Conservation (phyloP, 2,888 invertebrate genomes). For the Drosophila tripunctata region DNA sequence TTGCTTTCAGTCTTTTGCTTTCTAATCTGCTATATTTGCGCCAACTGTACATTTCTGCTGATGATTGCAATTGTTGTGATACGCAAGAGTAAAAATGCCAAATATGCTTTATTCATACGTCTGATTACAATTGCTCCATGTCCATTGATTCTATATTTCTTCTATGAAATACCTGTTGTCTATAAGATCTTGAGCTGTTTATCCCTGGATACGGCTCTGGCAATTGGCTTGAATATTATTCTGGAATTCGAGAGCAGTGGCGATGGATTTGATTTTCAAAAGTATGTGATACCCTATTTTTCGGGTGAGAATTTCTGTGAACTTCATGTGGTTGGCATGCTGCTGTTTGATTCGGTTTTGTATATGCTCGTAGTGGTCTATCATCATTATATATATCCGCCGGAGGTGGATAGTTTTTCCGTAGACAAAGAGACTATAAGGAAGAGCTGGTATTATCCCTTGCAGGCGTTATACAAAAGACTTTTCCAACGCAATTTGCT, state of each 20-base stretch:
- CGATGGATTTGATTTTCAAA: slow-evolving; percentile 6
- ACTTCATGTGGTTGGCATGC: slow-evolving; percentile 10
- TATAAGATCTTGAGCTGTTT: slow-evolving; percentile 16
- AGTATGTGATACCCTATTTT: slow-evolving; percentile 3
- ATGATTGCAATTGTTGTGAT: slow-evolving; percentile 10
- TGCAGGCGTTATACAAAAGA: background rate
- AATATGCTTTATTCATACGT: slow-evolving; percentile 9
- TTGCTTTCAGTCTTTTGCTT: slow-evolving; percentile 13
- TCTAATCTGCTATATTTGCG: slow-evolving; percentile 16
- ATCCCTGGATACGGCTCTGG: slow-evolving; percentile 20
- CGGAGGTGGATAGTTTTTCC: background rate
- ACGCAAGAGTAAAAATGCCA: background rate
- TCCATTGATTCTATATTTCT: slow-evolving; percentile 8
- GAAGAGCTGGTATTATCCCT: slow-evolving; percentile 26
- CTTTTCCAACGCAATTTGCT: background rate
- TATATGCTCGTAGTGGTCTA: slow-evolving; percentile 18
- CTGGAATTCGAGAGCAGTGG: slow-evolving; percentile 25
- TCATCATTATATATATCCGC: slow-evolving; percentile 10
- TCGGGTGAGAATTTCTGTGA: slow-evolving; percentile 3
- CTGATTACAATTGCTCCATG: slow-evolving; percentile 11
- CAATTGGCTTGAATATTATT: slow-evolving; percentile 18
- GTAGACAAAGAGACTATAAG: background rate
- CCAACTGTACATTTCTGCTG: slow-evolving; percentile 21
- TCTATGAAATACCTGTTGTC: background rate
- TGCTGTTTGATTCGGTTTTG: slow-evolving; percentile 15